Percentiles rank a stretch among this genome's conserved stretches.
These are phyloP conservation scores for Abscondita cerata DNA, from an alignment of 2,888 invertebrate species.

Conservation along the genomic window DNA sequence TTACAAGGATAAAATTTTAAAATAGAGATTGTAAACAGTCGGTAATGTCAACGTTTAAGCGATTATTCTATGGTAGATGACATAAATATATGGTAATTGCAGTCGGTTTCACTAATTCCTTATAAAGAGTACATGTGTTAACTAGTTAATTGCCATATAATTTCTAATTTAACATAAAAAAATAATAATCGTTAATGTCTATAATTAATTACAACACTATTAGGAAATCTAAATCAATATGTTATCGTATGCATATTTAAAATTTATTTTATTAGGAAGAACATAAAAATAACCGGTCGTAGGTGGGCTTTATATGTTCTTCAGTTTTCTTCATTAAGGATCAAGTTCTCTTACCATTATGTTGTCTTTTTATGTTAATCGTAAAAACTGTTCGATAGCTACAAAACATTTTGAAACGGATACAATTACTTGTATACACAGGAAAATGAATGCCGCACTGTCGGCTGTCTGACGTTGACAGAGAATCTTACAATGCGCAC, in stretches of 20 bases:
- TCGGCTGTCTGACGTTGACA: slow-evolving; percentile 53
- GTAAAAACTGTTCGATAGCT: slow-evolving; percentile 24
- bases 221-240: slow-evolving; percentile 17
- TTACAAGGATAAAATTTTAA: no score
- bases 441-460: slow-evolving; percentile 48
- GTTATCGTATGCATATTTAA: slow-evolving; percentile 4
- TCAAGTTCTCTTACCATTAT: slow-evolving; percentile 20
- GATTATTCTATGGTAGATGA: not conserved
- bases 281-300: slow-evolving; percentile 5
- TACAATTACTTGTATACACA: slow-evolving; percentile 47
- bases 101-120: slow-evolving; percentile 4
- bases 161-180: slow-evolving; percentile 20
- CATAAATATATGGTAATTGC: no score
- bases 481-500: slow-evolving; percentile 55
- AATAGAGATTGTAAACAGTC: no score
- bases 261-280: slow-evolving; percentile 22
- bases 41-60: not conserved
- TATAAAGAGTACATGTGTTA: slow-evolving; percentile 13
- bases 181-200: slow-evolving; percentile 23
- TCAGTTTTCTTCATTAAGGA: slow-evolving; percentile 17
- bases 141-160: slow-evolving; percentile 21
- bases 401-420: slow-evolving; percentile 40
- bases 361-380: slow-evolving; percentile 19
- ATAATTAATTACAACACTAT: slow-evolving; percentile 12
- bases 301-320: slow-evolving; percentile 13